Conservation (phyloP, 2,797 vertebrate species). For the Betta splendens region DNA sequence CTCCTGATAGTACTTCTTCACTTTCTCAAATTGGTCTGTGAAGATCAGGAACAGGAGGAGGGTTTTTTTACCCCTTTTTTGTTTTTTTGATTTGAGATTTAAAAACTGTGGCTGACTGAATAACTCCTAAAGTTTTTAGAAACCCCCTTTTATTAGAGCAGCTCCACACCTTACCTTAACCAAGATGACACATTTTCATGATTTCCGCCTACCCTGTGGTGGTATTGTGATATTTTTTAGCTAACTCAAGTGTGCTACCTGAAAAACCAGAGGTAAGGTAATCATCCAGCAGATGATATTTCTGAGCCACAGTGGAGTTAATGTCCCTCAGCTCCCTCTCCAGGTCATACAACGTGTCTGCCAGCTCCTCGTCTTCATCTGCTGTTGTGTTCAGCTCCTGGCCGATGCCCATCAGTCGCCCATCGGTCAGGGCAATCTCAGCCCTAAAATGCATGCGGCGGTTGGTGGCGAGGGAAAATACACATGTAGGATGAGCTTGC, state of each 20-base stretch:
- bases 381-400: constrained; percentile 74
- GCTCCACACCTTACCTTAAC: no score
- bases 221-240: not conserved
- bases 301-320: constrained; percentile 74
- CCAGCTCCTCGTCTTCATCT: constrained; percentile 55
- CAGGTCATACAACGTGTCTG: constrained; percentile 60
- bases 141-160: no score
- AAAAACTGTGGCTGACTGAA: no score
- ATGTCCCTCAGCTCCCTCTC: constrained; percentile 70
- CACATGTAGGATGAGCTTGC: not conserved
- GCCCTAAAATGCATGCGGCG: constrained; percentile 64
- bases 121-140: no score
- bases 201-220: not conserved
- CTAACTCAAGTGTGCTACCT: constrained; percentile 68
- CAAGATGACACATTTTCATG: no score
- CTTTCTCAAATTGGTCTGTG: constrained; percentile 83
- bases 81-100: not conserved
- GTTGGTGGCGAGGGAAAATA: not conserved
- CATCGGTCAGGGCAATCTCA: constrained; percentile 85
- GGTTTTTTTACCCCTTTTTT: no score
- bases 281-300: constrained; percentile 64
- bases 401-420: constrained; percentile 78
- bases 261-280: constrained; percentile 71
- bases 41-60: constrained; percentile 4
- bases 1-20: constrained; percentile 72